A percentile compares a stretch with the other conserved stretches of the same genome.
phyloP scores from a whole-genome alignment of 1,140 invertebrate genomes.

The Caenorhabditis briggsae region DNA sequence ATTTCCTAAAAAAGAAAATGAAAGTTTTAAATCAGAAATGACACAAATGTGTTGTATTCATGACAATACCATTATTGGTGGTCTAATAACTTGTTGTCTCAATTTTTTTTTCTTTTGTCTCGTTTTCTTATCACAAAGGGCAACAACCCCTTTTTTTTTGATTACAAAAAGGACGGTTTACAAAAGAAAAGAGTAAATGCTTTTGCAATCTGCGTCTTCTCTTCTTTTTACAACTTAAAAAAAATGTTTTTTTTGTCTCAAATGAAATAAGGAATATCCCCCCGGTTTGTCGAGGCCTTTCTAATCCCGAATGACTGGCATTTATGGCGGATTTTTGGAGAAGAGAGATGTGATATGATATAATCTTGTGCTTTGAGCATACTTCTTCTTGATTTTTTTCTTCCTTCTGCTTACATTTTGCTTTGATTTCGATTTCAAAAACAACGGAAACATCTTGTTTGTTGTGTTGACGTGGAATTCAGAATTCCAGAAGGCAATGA shows the following conservation, averaged over 20 bases:
- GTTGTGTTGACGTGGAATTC: slow-evolving; percentile 19
- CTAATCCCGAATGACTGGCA: slow-evolving; percentile 21
- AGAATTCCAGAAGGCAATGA: background rate
- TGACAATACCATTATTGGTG: slow-evolving; percentile 16
- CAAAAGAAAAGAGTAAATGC: background rate
- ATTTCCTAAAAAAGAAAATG: background rate
- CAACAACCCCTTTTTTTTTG: background rate
- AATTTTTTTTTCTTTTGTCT: slow-evolving; percentile 1
- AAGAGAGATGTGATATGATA: background rate
- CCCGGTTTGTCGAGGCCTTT: background rate
- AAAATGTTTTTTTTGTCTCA: background rate
- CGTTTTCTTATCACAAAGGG: slow-evolving; percentile 19
- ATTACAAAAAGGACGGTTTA: background rate
- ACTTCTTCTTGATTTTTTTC: background rate
- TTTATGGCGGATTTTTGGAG: slow-evolving; percentile 8
- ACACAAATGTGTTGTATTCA: background rate
- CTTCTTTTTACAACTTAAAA: background rate
- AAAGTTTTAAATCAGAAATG: background rate
- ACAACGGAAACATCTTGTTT: background rate
- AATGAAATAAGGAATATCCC: background rate
- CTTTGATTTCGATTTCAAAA: slow-evolving; percentile 4
- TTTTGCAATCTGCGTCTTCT: background rate
- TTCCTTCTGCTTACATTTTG: background rate
- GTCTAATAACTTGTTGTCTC: background rate
- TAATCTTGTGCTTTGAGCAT: background rate